Percentiles rank a stretch among this genome's conserved stretches.
These are phyloP conservation scores for Neolamprologus devosi DNA, from an alignment of 2,113 vertebrate genomes.

Conservation along the genomic window DNA sequence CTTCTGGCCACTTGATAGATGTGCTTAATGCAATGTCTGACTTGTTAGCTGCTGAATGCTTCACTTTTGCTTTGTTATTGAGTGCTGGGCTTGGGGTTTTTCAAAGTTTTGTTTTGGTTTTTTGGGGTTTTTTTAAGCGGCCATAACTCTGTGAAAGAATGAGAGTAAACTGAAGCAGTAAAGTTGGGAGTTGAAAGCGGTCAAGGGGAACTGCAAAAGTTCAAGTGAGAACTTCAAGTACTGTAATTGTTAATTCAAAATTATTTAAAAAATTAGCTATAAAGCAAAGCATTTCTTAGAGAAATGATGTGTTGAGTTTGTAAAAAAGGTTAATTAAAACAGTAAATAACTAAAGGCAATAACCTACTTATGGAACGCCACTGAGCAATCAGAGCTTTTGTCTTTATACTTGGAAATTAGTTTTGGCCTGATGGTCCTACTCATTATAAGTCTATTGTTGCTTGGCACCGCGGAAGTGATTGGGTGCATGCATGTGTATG, in stretches of 20 bases:
- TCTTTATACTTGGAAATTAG: constrained; percentile 42
- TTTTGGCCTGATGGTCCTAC: constrained; percentile 29
- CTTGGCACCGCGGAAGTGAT: constrained; percentile 12
- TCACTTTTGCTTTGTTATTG: background rate
- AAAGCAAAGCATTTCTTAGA: background rate
- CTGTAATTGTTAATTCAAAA: background rate
- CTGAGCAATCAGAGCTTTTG: constrained; percentile 30
- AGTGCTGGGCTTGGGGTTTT: background rate
- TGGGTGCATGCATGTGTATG: background rate
- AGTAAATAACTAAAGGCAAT: constrained; percentile 46
- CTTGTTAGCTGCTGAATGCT: background rate
- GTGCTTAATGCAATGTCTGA: background rate
- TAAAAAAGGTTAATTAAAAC: constrained; percentile 22
- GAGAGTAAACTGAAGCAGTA: background rate
- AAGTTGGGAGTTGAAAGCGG: background rate
- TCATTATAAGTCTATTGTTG: constrained; percentile 53
- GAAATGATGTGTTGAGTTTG: background rate
- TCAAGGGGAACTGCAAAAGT: background rate
- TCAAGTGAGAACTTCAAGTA: background rate
- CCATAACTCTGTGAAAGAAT: background rate
- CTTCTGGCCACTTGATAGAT: background rate
- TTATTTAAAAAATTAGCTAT: background rate
- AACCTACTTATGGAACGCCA: constrained; percentile 27
- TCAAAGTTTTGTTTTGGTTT: background rate
- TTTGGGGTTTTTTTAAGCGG: rapidly evolving